Percentiles rank a stretch among this genome's conserved stretches.
Evolutionary conservation across 2,797 vertebrate genomes (phyloP).

Genomic region (Poliocrania exsul): DNA sequence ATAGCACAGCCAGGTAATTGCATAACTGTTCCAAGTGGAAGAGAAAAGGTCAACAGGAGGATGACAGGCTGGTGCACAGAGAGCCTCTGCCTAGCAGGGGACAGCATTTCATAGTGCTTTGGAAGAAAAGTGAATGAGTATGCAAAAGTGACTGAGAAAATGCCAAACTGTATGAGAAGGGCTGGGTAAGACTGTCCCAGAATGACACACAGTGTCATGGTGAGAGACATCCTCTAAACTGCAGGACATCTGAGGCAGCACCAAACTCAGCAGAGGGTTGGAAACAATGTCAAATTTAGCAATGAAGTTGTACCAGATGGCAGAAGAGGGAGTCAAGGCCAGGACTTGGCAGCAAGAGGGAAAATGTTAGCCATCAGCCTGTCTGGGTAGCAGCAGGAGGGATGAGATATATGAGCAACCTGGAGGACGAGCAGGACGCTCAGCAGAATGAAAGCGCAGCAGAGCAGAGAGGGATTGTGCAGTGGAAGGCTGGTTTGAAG

Average conservation of each 20-base stretch:
- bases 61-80: background rate
- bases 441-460: background rate
- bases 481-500: background rate
- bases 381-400: conserved; percentile 47
- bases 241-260: background rate
- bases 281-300: conserved; percentile 3
- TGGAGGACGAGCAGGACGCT: conserved; percentile 29
- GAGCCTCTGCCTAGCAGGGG: conserved; percentile 2
- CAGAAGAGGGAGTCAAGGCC: conserved; percentile 39
- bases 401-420: conserved; percentile 37
- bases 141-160: conserved; percentile 7
- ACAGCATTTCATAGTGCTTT: background rate
- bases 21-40: conserved; percentile 16
- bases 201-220: background rate
- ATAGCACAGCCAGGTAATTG: background rate
- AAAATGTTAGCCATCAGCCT: conserved; percentile 38
- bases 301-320: conserved; percentile 61
- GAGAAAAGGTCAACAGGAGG: conserved; percentile 34
- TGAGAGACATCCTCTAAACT: background rate
- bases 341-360: conserved; percentile 42
- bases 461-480: background rate
- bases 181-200: background rate
- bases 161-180: background rate
- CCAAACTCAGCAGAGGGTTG: background rate
- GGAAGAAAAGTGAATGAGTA: background rate